Percentiles rank a stretch among this genome's conserved stretches.
Conservation (phyloP, 1,140 invertebrate species). For the Euglossa dilemma region DNA sequence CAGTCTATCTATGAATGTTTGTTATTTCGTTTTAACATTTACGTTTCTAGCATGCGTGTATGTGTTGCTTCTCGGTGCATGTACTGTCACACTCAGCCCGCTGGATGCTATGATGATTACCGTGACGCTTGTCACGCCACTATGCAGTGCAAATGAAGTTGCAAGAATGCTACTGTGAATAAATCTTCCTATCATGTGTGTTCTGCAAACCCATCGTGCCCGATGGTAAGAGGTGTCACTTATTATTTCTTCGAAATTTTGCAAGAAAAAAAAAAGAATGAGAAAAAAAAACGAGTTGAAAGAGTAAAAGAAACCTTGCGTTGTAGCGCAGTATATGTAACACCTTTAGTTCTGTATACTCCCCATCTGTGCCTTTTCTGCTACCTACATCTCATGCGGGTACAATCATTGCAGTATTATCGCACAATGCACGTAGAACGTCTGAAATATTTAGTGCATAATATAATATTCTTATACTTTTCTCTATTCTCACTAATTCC, state of each 20-base stretch:
- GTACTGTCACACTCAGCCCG: conserved; percentile 72
- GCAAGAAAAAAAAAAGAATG: too few relatives aligned
- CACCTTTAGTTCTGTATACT: neutral
- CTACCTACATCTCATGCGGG: neutral
- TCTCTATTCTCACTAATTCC: neutral
- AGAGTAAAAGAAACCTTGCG: neutral
- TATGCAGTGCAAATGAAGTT: conserved; percentile 67
- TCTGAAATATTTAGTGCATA: conserved; percentile 28
- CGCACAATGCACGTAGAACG: conserved; percentile 8
- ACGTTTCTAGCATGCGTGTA: conserved; percentile 77
- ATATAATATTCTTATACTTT: neutral
- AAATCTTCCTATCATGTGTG: conserved; percentile 69
- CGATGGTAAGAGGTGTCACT: conserved; percentile 77
- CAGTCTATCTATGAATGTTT: conserved; percentile 57
- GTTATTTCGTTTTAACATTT: conserved; percentile 70
- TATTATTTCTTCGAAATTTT: conserved; percentile 21
- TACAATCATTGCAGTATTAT: neutral
- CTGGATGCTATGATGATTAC: conserved; percentile 71
- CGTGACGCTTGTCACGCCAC: conserved; percentile 72
- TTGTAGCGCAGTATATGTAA: conserved; percentile 34
- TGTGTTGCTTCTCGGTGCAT: conserved; percentile 77
- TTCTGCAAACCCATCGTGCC: conserved; percentile 71
- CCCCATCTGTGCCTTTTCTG: neutral
- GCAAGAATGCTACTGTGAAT: conserved; percentile 70
- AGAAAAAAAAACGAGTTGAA: too few relatives aligned